Conservation (phyloP, 2,113 vertebrate species). For the Coracopsis vasa region DNA sequence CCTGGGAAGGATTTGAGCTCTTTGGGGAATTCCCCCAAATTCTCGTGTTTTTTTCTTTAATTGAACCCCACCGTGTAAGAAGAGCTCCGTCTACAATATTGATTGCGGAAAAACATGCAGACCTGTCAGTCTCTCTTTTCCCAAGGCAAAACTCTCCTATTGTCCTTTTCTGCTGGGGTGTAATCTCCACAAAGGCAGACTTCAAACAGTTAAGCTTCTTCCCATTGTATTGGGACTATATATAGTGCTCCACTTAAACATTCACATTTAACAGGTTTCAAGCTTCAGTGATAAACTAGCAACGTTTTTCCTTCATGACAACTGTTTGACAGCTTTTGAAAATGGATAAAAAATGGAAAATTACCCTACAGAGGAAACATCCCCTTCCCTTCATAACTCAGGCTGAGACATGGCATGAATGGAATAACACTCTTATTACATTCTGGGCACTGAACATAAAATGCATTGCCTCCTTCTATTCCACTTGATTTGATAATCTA, state of each 20-base stretch:
- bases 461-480: constrained; percentile 40
- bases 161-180: constrained; percentile 27
- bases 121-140: constrained; percentile 67
- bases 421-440: constrained; percentile 20
- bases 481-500: constrained; percentile 63
- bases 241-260: constrained; percentile 30
- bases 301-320: constrained; percentile 62
- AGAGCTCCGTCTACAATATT: constrained; percentile 70
- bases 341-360: constrained; percentile 69
- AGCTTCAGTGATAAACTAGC: constrained; percentile 46
- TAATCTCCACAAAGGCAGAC: constrained; percentile 64
- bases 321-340: constrained; percentile 60
- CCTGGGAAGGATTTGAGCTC: constrained; percentile 69
- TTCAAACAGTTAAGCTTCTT: constrained; percentile 64
- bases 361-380: constrained; percentile 52
- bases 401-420: constrained; percentile 37
- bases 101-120: constrained; percentile 61
- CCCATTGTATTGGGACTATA: constrained; percentile 23
- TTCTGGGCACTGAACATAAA: constrained; percentile 14
- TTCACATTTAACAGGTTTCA: constrained; percentile 62
- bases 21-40: constrained; percentile 73
- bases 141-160: constrained; percentile 46
- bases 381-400: constrained; percentile 32
- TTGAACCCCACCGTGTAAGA: constrained; percentile 55
- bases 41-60: constrained; percentile 65